phyloP scores from a whole-genome alignment of 2,113 vertebrate genomes.

The Piaya cayana region DNA sequence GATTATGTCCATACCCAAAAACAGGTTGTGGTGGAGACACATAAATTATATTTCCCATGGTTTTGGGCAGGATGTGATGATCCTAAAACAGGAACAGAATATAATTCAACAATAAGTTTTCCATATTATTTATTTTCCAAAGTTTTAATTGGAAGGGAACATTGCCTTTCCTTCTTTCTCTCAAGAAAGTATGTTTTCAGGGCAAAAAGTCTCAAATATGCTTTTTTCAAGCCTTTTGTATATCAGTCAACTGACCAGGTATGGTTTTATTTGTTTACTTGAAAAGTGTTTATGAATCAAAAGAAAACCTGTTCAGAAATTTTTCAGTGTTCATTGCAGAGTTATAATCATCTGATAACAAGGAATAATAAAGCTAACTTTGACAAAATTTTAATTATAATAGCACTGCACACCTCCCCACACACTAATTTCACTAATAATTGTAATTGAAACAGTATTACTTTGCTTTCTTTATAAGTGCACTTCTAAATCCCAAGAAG shows the following conservation, averaged over 20 bases:
- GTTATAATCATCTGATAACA: background rate
- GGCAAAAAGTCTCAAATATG: background rate
- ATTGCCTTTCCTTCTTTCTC: background rate
- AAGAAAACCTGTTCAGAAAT: background rate
- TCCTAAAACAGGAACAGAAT: background rate
- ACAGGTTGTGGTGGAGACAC: background rate
- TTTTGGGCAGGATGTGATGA: background rate
- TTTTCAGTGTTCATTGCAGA: background rate
- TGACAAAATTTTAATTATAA: constrained; percentile 19
- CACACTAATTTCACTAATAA: background rate
- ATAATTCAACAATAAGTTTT: background rate
- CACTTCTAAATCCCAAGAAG: constrained; percentile 6
- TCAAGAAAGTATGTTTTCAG: background rate
- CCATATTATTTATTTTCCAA: background rate
- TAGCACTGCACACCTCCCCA: background rate
- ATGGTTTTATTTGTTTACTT: background rate
- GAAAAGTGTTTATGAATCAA: background rate
- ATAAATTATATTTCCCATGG: background rate
- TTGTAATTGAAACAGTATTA: constrained; percentile 17
- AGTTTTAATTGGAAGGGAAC: background rate
- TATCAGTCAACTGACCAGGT: background rate
- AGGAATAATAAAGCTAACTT: background rate
- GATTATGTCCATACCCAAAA: background rate
- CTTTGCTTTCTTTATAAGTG: constrained; percentile 15
- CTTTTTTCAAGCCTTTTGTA: background rate